These are phyloP conservation scores for Tetanocera ferruginea DNA, from an alignment of 2,888 invertebrate species.

Conservation along the genomic window DNA sequence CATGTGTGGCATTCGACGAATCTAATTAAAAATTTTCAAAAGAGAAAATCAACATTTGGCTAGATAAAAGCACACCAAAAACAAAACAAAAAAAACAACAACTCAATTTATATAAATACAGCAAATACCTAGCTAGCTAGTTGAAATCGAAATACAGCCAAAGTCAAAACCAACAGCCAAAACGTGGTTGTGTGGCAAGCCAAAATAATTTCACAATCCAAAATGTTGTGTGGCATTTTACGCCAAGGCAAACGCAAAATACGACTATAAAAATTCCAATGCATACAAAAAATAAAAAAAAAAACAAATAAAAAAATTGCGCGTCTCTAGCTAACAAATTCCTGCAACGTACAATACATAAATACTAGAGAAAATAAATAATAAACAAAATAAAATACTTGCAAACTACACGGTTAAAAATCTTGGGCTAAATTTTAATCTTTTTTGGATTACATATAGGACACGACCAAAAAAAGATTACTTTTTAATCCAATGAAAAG, in stretches of 20 bases:
- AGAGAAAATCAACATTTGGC: conserved; percentile 25
- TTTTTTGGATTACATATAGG: too few relatives aligned
- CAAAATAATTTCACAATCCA: conserved; percentile 7
- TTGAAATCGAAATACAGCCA: too few relatives aligned
- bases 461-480: too few relatives aligned
- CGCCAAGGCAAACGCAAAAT: conserved; percentile 15
- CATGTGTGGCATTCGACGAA: conserved; percentile 35
- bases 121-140: too few relatives aligned
- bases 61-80: not conserved
- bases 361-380: conserved; percentile 45
- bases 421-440: too few relatives aligned
- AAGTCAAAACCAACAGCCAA: too few relatives aligned
- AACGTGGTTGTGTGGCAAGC: not conserved
- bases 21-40: conserved; percentile 33
- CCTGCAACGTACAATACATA: conserved; percentile 26
- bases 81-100: not conserved
- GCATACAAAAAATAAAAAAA: conserved; percentile 59
- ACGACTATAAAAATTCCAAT: conserved; percentile 61
- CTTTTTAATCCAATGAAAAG: too few relatives aligned
- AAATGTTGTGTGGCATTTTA: conserved; percentile 15
- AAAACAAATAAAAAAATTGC: conserved; percentile 28
- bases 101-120: too few relatives aligned
- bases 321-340: conserved; percentile 39
- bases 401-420: too few relatives aligned
- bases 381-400: conserved; percentile 36